phyloP scores from a whole-genome alignment of 2,113 vertebrate genomes.

The Camelus dromedarius region DNA sequence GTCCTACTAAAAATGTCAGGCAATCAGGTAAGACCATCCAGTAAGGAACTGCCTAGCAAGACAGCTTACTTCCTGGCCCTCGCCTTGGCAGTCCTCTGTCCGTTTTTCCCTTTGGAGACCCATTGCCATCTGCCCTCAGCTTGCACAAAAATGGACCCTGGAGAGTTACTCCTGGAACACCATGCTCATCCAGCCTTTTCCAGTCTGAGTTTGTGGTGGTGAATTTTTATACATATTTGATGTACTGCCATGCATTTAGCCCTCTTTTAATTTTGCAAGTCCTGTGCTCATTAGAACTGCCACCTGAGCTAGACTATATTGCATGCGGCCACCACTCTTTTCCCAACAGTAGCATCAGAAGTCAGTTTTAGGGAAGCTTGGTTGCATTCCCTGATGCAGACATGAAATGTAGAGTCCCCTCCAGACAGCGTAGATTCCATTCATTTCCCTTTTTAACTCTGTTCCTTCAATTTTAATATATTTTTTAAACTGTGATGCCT shows the following conservation, averaged over 20 bases:
- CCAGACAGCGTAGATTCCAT: neutral
- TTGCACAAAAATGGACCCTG: neutral
- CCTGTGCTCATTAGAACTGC: neutral
- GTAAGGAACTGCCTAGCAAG: too few relatives aligned
- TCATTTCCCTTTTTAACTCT: neutral
- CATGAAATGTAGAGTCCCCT: neutral
- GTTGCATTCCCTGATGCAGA: neutral
- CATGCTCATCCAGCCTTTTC: neutral
- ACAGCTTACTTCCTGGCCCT: neutral
- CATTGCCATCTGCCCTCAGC: neutral
- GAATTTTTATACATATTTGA: neutral
- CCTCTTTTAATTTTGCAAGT: neutral
- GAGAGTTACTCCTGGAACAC: neutral
- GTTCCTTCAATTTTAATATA: neutral
- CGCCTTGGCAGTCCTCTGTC: accelerated
- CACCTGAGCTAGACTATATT: neutral
- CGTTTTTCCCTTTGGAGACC: neutral
- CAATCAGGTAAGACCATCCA: neutral
- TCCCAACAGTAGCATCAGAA: neutral
- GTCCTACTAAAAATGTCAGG: neutral
- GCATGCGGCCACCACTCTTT: neutral
- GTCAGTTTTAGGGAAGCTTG: neutral
- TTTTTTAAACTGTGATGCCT: neutral
- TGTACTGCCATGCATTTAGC: too few relatives aligned
- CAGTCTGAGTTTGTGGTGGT: neutral